Evolutionary conservation across 2,797 vertebrate species (phyloP).

Genomic region (Dicrostonyx torquatus): DNA sequence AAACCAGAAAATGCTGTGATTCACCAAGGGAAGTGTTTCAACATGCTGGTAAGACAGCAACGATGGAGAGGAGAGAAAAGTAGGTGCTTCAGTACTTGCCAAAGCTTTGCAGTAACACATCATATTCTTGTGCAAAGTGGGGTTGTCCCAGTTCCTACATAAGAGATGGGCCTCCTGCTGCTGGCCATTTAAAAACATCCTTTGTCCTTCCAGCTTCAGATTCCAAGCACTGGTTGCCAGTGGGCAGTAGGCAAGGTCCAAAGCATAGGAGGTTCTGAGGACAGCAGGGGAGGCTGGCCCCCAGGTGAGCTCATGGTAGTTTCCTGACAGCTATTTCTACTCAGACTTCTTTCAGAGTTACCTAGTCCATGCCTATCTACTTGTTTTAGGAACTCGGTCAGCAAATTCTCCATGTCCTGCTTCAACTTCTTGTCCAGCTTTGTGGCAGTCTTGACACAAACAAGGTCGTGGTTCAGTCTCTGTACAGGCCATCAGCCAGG

Average conservation of each 20-base stretch:
- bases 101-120: not conserved
- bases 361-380: not conserved
- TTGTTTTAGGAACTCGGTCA: constrained; percentile 81
- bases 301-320: constrained; percentile 84
- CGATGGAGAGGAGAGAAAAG: not conserved
- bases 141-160: not conserved
- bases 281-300: constrained; percentile 89
- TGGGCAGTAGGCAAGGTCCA: constrained; percentile 91
- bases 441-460: constrained; percentile 90
- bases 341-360: accelerated
- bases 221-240: constrained; percentile 93
- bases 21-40: not conserved
- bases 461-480: constrained; percentile 18
- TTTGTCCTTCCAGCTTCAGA: constrained; percentile 88
- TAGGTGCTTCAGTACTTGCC: not conserved
- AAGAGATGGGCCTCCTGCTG: not conserved
- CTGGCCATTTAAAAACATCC: constrained; percentile 89
- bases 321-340: not conserved
- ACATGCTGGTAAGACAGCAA: not conserved
- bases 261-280: constrained; percentile 87
- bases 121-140: accelerated
- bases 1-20: not conserved
- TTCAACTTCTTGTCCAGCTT: constrained; percentile 94
- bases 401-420: constrained; percentile 90
- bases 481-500: too few relatives aligned